Conservation (phyloP, 2,888 invertebrate species). For the Anaspis maculata region DNA sequence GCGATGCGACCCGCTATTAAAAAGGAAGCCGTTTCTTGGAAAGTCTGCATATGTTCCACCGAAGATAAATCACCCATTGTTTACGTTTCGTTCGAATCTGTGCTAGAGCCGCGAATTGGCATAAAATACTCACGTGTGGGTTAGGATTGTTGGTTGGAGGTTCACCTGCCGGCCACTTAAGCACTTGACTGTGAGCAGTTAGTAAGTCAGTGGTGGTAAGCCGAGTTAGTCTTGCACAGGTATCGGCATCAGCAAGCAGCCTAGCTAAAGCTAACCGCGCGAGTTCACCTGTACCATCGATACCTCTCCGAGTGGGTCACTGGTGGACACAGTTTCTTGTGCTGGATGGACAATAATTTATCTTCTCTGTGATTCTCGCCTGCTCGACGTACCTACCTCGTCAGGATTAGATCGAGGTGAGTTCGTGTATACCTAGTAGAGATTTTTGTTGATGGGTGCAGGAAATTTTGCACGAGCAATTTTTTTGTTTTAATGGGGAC, state of each 20-base stretch:
- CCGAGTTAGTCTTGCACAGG: conserved; percentile 13
- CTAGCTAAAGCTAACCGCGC: conserved; percentile 4
- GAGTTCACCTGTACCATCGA: conserved; percentile 4
- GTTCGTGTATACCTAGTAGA: too few relatives aligned
- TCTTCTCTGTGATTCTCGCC: too few relatives aligned
- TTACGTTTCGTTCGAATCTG: conserved; percentile 12
- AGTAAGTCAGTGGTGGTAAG: conserved; percentile 16
- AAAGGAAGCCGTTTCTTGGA: conserved; percentile 10
- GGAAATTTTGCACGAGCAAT: too few relatives aligned
- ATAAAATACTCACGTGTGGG: conserved; percentile 12
- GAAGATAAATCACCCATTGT: conserved; percentile 15
- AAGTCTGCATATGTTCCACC: conserved; percentile 8
- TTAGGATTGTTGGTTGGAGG: conserved; percentile 8
- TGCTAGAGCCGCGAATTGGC: conserved; percentile 14
- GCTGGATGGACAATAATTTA: too few relatives aligned
- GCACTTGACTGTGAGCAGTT: conserved; percentile 16
- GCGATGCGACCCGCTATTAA: too few relatives aligned
- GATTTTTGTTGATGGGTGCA: too few relatives aligned
- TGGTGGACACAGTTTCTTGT: too few relatives aligned
- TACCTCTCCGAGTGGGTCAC: too few relatives aligned
- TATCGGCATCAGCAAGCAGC: conserved; percentile 2
- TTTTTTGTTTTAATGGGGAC: too few relatives aligned
- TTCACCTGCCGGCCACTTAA: conserved; percentile 14
- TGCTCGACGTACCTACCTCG: too few relatives aligned
- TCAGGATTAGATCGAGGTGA: too few relatives aligned